phyloP scores from a whole-genome alignment of 1,140 invertebrate genomes.

The Micrasema longulum region DNA sequence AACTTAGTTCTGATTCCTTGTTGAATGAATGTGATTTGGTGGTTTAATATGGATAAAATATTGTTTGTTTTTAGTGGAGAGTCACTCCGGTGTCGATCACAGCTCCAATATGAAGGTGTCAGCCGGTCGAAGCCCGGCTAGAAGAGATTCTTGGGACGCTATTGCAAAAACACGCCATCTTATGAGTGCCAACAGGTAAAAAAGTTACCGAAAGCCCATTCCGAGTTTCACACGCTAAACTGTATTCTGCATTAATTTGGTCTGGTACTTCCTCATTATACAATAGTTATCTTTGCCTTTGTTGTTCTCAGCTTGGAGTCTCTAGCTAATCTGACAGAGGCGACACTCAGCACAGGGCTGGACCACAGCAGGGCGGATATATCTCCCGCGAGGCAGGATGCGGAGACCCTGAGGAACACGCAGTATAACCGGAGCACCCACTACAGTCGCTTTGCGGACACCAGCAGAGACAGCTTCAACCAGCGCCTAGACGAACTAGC shows the following conservation, averaged over 20 bases:
- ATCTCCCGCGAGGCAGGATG: conserved; percentile 60
- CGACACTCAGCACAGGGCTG: conserved; percentile 66
- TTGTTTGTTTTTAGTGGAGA: conserved; percentile 58
- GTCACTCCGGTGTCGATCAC: conserved; percentile 72
- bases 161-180: conserved; percentile 83
- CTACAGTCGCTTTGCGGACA: conserved; percentile 56
- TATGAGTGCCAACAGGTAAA: conserved; percentile 65
- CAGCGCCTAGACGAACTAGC: conserved; percentile 61
- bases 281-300: neutral
- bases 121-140: conserved; percentile 72
- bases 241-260: neutral
- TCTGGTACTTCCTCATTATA: neutral
- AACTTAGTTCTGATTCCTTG: too few relatives aligned
- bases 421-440: conserved; percentile 69
- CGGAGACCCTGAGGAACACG: conserved; percentile 71
- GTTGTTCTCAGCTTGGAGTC: conserved; percentile 67
- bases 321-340: conserved; percentile 73
- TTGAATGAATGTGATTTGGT: too few relatives aligned
- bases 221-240: too few relatives aligned
- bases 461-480: conserved; percentile 63
- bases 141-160: conserved; percentile 84
- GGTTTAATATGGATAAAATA: too few relatives aligned
- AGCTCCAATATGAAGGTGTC: conserved; percentile 78
- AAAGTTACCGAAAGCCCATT: neutral
- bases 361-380: conserved; percentile 56